Evolutionary conservation across 2,888 invertebrate genomes (phyloP), one percentile per base, ranked within the genome.

Genomic region (Leucania comma): DNA sequence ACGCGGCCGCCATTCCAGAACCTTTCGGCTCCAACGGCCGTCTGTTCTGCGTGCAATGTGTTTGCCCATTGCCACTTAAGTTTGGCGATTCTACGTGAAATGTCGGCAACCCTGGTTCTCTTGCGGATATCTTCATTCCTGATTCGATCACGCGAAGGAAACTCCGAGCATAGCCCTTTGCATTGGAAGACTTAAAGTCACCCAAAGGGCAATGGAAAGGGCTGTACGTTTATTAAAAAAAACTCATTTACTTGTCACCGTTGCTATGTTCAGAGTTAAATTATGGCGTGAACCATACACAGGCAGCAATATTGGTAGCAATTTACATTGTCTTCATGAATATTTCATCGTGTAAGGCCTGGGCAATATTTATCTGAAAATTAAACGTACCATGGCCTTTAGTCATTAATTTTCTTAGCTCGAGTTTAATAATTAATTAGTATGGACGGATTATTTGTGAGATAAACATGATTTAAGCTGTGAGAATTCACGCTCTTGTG

Each of bases 321-420:
- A 91, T 93, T 93, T 91, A 91, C 91, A 83, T 88, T 89, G 88
- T 92, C 89, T 92, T 91, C 91, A 93, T 93, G 92, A 91, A 93
- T 92, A 90, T 91, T 93, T 91, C 92, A 92, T 90, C 85, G 77
- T 63, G 78, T 70, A 78, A 74, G 85, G 86, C 84, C 67, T 68
- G 63, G 51, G 62, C 80, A 88, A 90, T 92, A 87, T 90, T 89
- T 91, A 91, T 90, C 87, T 86, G 86, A 87, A 90, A 91, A 92
- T 91, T 90, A 89, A 89, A 90, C 86, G 82, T 87, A 87, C 86
- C 84, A 51, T 58, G 68, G 60, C 69, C 68, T 77, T 48, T 48
- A 46, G 59, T 64, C 72, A 69, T 71, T 60, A 69, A 72, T 72
- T 72, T 77, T 69, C 50, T 65, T 48, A 26, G 22, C 67, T 29